Evolutionary conservation across 2,888 invertebrate genomes (phyloP), one percentile per base, ranked within the genome.

Genomic region (Baronia brevicornis): DNA sequence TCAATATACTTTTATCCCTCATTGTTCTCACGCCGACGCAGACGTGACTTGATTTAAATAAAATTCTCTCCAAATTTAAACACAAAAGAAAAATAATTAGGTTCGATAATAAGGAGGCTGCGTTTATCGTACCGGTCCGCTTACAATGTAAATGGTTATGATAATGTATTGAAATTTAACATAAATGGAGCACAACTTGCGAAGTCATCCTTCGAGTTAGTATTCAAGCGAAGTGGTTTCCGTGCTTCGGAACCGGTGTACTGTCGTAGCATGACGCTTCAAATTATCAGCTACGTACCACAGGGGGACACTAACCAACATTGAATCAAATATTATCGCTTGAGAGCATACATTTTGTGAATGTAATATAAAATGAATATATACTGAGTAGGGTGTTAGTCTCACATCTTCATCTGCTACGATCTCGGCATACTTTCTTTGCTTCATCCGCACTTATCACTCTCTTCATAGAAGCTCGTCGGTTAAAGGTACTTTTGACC

Each of bases 41-140:
- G 47, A 64, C 69, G 62, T 64, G 68, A 60, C 65, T 65, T 48
- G 53, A 69, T 69, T 75, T 71, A 57, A 73, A 74, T 73, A 70
- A 68, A 66, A 70, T 52, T 48, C 58, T 54, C 46, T 51, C 59
- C 51, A 46, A 68, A 72, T 74, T 71, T 69, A 60, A 73, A 74
- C 72, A 79, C 79, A 82, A 80, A n/a, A 77, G 79, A 68, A 61
- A 60, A 74, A 79, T 79, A 80, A 82, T 79, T 80, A 77, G 72
- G 67, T 67, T 55, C 66, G 58, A 74, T 80, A 72, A 69, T 73
- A 70, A 69, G 63, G 61, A 62, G 55, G 60, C 51, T 59, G 48
- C 60, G 54, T 63, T 66, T 69, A 72, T 68, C 60, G 62, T 59
- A 60, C 68, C 58, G 59, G 67, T 57, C 56, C 51, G 53, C 54